Base-by-base conservation (phyloP, 2,888 invertebrate genomes). In the Tachina lurida region DNA sequence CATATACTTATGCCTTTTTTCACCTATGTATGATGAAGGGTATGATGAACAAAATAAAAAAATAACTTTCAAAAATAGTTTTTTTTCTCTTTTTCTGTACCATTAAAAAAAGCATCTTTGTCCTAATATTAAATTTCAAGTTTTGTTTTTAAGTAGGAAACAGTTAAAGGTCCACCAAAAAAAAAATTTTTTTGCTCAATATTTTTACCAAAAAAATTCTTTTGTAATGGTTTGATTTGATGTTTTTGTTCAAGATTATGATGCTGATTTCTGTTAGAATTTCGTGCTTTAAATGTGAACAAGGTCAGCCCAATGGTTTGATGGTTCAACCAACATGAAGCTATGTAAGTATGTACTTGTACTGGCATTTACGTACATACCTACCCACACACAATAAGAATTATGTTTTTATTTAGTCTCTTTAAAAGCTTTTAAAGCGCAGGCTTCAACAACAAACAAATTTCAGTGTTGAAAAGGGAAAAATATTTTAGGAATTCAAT, bases 271-370 rank as follows among this genome's bases (percentile, higher is more conserved):
- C 31, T 77, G 71, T 75, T 83, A 86, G 85, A 74, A 74, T 60
- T 82, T 83, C 83, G 79, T 86, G 85, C 75, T 75, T 76, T 76
- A 71, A 78, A 79, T 73, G 85, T 86, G 78, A 83, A 86, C 71
- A 86, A 83, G 85, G 85, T 83, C 85, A 83, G 63, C 56, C 39
- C n/a, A 56, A 41, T 65, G 49, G 56, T 76, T 58, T 49, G 43
- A 63, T 82, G 49, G 54, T 63, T 43, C n/a, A 54, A 22, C 22
- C 45, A 56, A 19, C 39, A 47, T 41, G 31, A 70, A 68, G 41
- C 9, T 47, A 49, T 62, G 67, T 79, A 13, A 70, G n/a, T 5
- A 60, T 39, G 3, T 60, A 39, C 0, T 41, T 17, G 3, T 17
- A 62, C 31, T 43, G 13, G 15, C 49, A 49, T 49, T 7, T 15